These are phyloP conservation scores for Parapristionchus giblindavisi DNA, from an alignment of 2,888 invertebrate species.

Conservation along the genomic window DNA sequence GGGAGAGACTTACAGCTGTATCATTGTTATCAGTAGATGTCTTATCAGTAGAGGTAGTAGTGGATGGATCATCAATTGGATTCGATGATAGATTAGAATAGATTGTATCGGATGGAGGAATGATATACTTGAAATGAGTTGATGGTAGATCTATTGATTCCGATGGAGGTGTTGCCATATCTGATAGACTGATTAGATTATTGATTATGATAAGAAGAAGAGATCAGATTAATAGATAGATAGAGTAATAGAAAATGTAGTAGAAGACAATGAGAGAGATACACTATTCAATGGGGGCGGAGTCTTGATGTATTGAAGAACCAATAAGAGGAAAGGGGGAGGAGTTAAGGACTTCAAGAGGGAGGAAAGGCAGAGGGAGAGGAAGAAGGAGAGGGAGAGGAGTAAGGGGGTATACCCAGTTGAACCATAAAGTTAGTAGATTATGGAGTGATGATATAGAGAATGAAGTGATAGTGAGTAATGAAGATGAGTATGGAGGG, in stretches of 20 bases:
- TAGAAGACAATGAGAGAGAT: constrained; percentile 1
- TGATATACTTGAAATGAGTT: constrained; percentile 5
- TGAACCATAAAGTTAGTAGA: not conserved
- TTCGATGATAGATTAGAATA: not conserved
- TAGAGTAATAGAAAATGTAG: not conserved
- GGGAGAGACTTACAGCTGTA: too few species aligned
- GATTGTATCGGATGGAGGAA: not conserved
- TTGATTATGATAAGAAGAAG: not conserved
- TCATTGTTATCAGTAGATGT: too few species aligned
- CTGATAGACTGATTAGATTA: not conserved
- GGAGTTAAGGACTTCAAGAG: constrained; percentile 4
- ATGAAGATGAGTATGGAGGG: too few species aligned
- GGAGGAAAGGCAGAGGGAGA: constrained; percentile 3
- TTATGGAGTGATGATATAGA: too few species aligned
- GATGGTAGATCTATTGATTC: not conserved
- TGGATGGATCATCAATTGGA: too few species aligned
- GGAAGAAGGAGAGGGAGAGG: constrained; percentile 8
- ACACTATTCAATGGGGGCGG: not conserved
- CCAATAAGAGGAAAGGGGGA: not conserved
- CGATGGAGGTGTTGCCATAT: not conserved
- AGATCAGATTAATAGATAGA: constrained; percentile 23
- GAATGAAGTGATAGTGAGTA: too few species aligned
- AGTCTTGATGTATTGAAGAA: constrained; percentile 1
- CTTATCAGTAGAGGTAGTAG: too few species aligned
- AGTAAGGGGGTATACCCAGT: not conserved